Evolutionary conservation across 2,113 vertebrate genomes (phyloP).

Genomic region (Pangasianodon hypophthalmus): DNA sequence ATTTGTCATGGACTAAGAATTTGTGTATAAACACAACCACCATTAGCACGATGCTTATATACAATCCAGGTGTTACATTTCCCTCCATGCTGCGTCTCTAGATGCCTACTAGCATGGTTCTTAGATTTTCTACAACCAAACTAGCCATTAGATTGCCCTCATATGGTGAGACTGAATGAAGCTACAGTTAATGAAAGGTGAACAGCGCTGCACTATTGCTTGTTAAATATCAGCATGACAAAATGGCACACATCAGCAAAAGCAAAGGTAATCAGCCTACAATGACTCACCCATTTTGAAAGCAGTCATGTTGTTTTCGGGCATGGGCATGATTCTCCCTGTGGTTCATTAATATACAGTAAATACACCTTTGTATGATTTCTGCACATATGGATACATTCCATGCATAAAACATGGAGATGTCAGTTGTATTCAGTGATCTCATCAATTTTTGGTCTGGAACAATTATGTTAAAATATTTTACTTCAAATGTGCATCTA

Average conservation of each 20-base stretch:
- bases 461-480: neutral
- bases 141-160: neutral
- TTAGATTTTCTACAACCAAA: neutral
- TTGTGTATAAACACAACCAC: slow-evolving; percentile 19
- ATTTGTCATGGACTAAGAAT: slow-evolving; percentile 28
- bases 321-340: neutral
- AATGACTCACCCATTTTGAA: neutral
- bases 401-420: neutral
- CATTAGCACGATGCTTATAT: slow-evolving; percentile 12
- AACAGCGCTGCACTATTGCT: neutral
- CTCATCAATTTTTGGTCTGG: neutral
- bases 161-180: neutral
- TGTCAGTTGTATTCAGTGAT: neutral
- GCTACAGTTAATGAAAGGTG: neutral
- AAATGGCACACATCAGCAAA: neutral
- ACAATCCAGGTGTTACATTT: slow-evolving; percentile 14
- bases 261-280: neutral
- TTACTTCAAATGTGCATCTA: neutral
- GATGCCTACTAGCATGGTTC: neutral
- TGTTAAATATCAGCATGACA: neutral
- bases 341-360: neutral
- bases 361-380: neutral
- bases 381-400: neutral
- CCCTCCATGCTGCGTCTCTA: neutral
- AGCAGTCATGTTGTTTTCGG: neutral